Evolutionary conservation across 2,797 vertebrate species (phyloP), one percentile per base, ranked within the genome.

Genomic region (Scleropages formosus): DNA sequence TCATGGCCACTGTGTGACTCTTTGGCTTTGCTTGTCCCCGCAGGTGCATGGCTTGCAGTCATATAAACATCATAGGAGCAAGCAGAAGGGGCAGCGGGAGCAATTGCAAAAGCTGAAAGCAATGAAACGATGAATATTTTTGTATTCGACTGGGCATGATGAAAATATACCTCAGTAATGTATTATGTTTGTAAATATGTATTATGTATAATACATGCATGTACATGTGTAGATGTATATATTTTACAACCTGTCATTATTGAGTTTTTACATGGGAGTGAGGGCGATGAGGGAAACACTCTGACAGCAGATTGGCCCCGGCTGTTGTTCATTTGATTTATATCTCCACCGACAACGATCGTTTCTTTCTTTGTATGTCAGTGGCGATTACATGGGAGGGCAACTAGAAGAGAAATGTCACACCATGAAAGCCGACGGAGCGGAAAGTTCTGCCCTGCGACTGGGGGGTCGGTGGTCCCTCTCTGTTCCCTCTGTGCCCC

Each of bases 391-490:
- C 77, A 77, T 46, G 53, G 66, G 39, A 20, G 88, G 82, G 87
- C 87, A 91, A 87, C 85, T 89, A 85, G 76, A 85, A 72, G 78
- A 89, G 87, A 90, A 90, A 92, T 89, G 88, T 90, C 91, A 95
- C 87, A 93, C 89, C 76, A 80, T 83, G 85, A 88, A 90, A 92
- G 90, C 87, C 88, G 88, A 85, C 72, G 84, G 90, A 86, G 89
- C 91, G 88, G 87, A 93, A 92, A 91, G 88, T 88, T 85, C 78
- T 77, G 83, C 78, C 85, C 84, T 84, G 87, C 82, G 83, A 85
- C 86, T 73, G 78, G 80, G 82, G 87, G 87, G 87, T 88, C 88
- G 88, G 82, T 86, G 87, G 88, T 89, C 91, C 86, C 87, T 88
- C 83, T 88, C 85, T 92, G 87, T 86, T 89, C 85, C 79, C 86